Conservation (phyloP, 2,113 vertebrate genomes). For the Mustela lutreola region DNA sequence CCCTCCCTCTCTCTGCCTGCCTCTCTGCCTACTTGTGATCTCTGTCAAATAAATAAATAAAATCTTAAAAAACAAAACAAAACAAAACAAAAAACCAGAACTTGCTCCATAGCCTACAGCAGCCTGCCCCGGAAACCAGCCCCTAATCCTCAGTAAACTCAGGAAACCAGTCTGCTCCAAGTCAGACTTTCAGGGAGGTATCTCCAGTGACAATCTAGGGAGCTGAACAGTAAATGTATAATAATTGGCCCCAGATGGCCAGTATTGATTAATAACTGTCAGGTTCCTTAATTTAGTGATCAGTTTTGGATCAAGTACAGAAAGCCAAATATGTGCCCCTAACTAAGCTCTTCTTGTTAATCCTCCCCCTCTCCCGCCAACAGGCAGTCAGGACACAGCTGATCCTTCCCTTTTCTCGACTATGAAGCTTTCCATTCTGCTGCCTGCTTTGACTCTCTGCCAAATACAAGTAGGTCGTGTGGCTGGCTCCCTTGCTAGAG, state of each 20-base stretch:
- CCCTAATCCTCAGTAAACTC: not conserved
- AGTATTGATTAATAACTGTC: not conserved
- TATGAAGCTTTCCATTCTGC: too few relatives aligned
- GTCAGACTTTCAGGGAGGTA: not conserved
- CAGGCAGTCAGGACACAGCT: fast-evolving
- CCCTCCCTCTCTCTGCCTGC: too few relatives aligned
- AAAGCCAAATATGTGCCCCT: not conserved
- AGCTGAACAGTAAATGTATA: not conserved
- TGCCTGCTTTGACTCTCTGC: not conserved
- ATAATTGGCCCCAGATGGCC: not conserved
- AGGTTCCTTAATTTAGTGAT: not conserved
- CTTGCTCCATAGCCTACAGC: not conserved
- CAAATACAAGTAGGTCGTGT: not conserved
- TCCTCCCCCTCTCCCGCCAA: not conserved
- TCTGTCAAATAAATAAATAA: too few relatives aligned
- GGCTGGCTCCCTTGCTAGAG: not conserved
- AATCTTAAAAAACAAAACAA: too few relatives aligned
- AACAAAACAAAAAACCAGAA: not conserved
- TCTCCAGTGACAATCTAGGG: not conserved
- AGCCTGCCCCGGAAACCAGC: not conserved
- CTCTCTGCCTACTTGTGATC: too few relatives aligned
- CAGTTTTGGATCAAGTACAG: not conserved
- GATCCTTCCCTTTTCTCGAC: too few relatives aligned
- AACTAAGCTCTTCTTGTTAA: not conserved
- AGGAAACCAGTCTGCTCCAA: not conserved